A percentile compares a stretch with the other conserved stretches of the same genome.
Evolutionary conservation across 1,140 invertebrate species (phyloP).

Genomic region (Sipha flava): DNA sequence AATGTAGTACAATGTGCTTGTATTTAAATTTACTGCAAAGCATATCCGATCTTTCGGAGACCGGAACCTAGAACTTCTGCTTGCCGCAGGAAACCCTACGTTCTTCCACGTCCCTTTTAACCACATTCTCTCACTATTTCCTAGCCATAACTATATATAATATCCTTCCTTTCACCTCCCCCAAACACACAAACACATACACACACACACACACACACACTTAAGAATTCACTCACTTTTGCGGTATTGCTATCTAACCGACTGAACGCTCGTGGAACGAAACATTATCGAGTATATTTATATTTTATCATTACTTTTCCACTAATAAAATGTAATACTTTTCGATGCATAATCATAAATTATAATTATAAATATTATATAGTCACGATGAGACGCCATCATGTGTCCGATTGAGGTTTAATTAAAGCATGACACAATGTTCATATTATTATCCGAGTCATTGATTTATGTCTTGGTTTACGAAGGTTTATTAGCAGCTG

Average conservation of each 20-base stretch:
- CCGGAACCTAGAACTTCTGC: constrained; percentile 17
- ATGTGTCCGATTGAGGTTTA: background rate
- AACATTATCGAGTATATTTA: no score
- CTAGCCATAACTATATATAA: background rate
- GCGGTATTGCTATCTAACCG: background rate
- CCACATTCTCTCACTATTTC: background rate
- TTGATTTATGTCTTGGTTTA: constrained; percentile 13
- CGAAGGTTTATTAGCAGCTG: background rate
- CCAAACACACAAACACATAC: no score
- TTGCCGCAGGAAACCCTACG: constrained; percentile 13
- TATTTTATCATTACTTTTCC: no score
- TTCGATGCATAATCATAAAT: no score
- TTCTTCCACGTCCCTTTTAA: background rate
- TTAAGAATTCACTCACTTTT: background rate
- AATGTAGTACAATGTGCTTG: background rate
- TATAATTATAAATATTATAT: no score
- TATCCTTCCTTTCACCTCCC: no score
- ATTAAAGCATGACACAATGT: background rate
- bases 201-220: background rate
- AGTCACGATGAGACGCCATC: no score
- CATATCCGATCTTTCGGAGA: constrained; percentile 5
- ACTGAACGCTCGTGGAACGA: no score
- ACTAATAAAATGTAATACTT: no score
- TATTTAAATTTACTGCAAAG: constrained; percentile 29
- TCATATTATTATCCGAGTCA: background rate